Evolutionary conservation across 2,113 vertebrate genomes (phyloP), one percentile per base, ranked within the genome.

Genomic region (Xiphias gladius): DNA sequence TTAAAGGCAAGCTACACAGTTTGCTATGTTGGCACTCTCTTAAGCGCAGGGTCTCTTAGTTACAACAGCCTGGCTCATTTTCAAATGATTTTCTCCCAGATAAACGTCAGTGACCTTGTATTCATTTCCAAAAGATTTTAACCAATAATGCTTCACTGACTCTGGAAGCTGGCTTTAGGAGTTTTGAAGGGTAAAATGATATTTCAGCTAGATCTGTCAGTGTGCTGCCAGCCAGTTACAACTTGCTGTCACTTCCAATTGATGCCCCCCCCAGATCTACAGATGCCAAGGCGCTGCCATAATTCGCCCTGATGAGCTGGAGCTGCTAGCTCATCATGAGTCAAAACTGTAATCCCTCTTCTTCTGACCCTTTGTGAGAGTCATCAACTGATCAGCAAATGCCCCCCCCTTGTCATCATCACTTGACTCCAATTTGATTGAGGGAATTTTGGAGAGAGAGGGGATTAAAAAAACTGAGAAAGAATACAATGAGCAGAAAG

Each of bases 191-290:
- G 59, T 75, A 73, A 86, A 79, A 80, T 63, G 86, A 37, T 66
- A 72, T 90, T 73, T 80, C 54, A 85, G 85, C 78, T 86, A 86
- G 80, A 84, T 80, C 74, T 84, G 70, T 86, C 85, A 85, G 73
- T 20, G 0, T 17, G 76, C 83, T 86, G 78, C 80, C 76, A 85
- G 86, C 59, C 48, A 39, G 48, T 83, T 74, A 74, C 16, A 8
- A 75, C 65, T 67, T 58, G 65, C 58, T 12, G 32, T 90, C 70
- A 76, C 57, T 61, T 84, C 75, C 74, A 13, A 62, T 50, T 43
- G 48, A 48, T 26, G 11, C 14, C 39, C 20, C 37, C 55, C 11
- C 73, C 0, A 58, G 68, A 67, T 48, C 19, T 46, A 17, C 52
- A 62, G 50, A 89, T 74, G 83, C 73, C 66, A 84, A 75, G 71